Conservation (phyloP, 2,113 vertebrate genomes). For the Scartelaos histophorus region DNA sequence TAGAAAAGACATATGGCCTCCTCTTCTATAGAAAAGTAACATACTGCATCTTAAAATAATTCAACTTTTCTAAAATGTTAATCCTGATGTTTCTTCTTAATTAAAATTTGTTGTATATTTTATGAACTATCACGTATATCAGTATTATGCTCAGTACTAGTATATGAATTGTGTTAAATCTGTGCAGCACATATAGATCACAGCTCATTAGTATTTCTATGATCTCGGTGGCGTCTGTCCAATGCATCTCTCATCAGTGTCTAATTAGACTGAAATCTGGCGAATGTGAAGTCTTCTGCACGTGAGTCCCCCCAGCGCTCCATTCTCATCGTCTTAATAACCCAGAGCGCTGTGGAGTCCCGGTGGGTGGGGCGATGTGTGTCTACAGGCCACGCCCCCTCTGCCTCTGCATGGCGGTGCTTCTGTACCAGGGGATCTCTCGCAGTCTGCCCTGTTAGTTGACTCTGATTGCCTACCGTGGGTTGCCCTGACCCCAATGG, state of each 20-base stretch:
- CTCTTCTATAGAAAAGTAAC: too few relatives aligned
- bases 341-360: neutral
- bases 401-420: slow-evolving; percentile 1
- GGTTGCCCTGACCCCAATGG: slow-evolving; percentile 34
- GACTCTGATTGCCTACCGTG: slow-evolving; percentile 58
- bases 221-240: neutral
- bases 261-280: slow-evolving; percentile 1
- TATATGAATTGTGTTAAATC: neutral
- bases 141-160: neutral
- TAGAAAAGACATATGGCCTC: too few relatives aligned
- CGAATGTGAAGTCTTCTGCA: neutral
- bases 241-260: slow-evolving; percentile 1
- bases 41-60: too few relatives aligned
- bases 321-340: neutral
- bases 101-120: too few relatives aligned
- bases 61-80: too few relatives aligned
- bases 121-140: too few relatives aligned
- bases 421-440: slow-evolving; percentile 19
- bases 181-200: neutral
- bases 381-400: neutral
- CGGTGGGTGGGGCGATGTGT: neutral
- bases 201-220: slow-evolving; percentile 4
- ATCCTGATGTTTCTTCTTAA: too few relatives aligned
- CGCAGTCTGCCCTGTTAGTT: slow-evolving; percentile 43
- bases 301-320: neutral